Evolutionary conservation across 1,140 invertebrate genomes (phyloP).

Genomic region (Nomia melanderi): DNA sequence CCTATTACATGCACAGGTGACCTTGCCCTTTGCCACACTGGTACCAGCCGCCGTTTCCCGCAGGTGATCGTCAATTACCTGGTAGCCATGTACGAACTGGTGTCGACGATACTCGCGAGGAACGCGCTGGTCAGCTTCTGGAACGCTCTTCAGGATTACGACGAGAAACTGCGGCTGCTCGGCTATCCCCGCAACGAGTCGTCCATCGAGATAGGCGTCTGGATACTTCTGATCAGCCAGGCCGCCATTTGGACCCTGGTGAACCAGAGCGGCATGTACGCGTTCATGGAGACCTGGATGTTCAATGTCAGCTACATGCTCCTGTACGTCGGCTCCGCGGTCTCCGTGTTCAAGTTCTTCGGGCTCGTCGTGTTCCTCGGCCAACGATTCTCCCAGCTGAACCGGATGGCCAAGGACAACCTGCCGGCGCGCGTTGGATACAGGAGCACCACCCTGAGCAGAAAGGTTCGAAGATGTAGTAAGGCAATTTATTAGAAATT

Average conservation of each 20-base stretch:
- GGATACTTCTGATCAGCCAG: conserved; percentile 50
- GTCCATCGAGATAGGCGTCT: conserved; percentile 50
- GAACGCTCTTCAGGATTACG: conserved; percentile 73
- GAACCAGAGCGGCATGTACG: conserved; percentile 69
- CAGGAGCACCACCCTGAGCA: conserved; percentile 44
- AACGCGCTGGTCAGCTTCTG: conserved; percentile 64
- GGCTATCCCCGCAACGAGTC: conserved; percentile 67
- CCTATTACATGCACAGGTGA: too few species aligned
- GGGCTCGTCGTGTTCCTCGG: conserved; percentile 66
- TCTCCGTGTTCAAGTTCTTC: conserved; percentile 68
- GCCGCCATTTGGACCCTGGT: conserved; percentile 63
- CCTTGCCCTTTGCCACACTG: not conserved
- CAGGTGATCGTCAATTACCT: conserved; percentile 70
- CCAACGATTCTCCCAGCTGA: conserved; percentile 72
- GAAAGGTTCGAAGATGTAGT: conserved; percentile 29
- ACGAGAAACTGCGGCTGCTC: conserved; percentile 59
- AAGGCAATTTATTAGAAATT: too few species aligned
- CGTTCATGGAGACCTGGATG: conserved; percentile 63
- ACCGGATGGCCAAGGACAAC: conserved; percentile 53
- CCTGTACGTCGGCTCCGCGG: conserved; percentile 63
- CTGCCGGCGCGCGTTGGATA: conserved; percentile 21
- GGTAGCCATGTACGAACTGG: conserved; percentile 56
- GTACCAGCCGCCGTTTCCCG: not conserved
- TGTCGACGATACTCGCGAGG: conserved; percentile 35
- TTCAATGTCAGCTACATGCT: conserved; percentile 71